phyloP scores from a whole-genome alignment of 1,140 invertebrate genomes.

The Drosophila ambigua region DNA sequence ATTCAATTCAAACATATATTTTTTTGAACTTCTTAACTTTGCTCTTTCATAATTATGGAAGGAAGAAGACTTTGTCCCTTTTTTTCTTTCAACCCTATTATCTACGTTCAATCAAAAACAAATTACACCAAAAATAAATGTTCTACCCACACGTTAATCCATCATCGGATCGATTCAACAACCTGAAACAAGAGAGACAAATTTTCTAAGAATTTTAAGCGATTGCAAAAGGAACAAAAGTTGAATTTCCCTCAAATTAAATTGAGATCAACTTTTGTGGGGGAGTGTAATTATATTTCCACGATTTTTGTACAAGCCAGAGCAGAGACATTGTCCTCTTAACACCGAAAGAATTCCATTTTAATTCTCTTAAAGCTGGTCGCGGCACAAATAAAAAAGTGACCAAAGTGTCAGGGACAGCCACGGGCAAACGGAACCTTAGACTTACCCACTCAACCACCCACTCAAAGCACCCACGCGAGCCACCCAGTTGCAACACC shows the following conservation, averaged over 20 bases:
- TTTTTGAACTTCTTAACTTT: too few relatives aligned
- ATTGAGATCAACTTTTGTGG: slow-evolving; percentile 1
- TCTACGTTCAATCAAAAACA: too few relatives aligned
- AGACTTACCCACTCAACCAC: slow-evolving; percentile 15
- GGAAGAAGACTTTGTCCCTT: too few relatives aligned
- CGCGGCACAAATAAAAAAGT: slow-evolving; percentile 15
- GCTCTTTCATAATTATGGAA: too few relatives aligned
- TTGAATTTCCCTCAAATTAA: neutral
- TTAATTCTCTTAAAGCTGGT: slow-evolving; percentile 67
- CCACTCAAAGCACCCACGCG: neutral
- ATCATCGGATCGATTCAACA: too few relatives aligned
- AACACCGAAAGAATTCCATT: slow-evolving; percentile 18
- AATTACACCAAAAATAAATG: too few relatives aligned
- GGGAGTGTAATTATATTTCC: slow-evolving; percentile 15
- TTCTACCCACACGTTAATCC: too few relatives aligned
- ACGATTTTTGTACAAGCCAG: slow-evolving; percentile 14
- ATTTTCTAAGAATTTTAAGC: neutral
- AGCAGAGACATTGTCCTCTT: neutral
- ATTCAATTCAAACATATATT: too few relatives aligned
- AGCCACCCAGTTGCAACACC: neutral
- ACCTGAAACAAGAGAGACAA: too few relatives aligned
- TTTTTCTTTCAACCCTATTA: too few relatives aligned
- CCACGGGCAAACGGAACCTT: slow-evolving; percentile 32
- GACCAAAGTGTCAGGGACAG: slow-evolving; percentile 66
- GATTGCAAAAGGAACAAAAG: neutral